Conservation (phyloP, 2,888 invertebrate genomes). For the Drosophila affinis region DNA sequence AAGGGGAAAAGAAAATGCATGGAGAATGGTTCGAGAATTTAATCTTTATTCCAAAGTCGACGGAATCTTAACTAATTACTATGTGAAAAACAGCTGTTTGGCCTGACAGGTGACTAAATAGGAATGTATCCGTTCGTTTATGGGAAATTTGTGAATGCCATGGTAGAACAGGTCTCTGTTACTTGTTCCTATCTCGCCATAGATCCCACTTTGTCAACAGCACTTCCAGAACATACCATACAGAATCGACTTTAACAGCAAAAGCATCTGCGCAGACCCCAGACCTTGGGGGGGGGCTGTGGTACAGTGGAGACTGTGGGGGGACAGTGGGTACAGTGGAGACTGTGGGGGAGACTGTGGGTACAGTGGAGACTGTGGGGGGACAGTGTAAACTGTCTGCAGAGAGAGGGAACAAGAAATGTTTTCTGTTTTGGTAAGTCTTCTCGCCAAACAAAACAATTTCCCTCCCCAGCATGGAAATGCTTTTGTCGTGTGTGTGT, state of each 20-base stretch:
- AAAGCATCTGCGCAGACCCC: conserved; percentile 49
- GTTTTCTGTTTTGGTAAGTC: conserved; percentile 43
- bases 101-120: too few relatives aligned
- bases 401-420: conserved; percentile 46
- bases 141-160: background rate
- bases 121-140: background rate
- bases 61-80: too few relatives aligned
- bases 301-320: background rate
- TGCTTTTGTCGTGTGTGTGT: conserved; percentile 48
- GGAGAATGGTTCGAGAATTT: too few relatives aligned
- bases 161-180: too few relatives aligned
- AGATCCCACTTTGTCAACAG: background rate
- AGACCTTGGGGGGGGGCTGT: background rate
- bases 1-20: too few relatives aligned
- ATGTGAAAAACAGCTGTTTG: too few relatives aligned
- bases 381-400: conserved; percentile 25
- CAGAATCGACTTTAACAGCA: conserved; percentile 11
- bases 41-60: too few relatives aligned
- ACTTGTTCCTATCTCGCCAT: too few relatives aligned
- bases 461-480: conserved; percentile 18
- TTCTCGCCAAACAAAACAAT: conserved; percentile 62
- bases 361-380: background rate
- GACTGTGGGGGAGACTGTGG: background rate
- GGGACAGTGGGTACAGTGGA: background rate
- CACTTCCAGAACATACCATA: background rate